Percentiles rank a stretch among this genome's conserved stretches.
phyloP scores from a whole-genome alignment of 2,797 vertebrate genomes.

The Petrocephalus sullivani region DNA sequence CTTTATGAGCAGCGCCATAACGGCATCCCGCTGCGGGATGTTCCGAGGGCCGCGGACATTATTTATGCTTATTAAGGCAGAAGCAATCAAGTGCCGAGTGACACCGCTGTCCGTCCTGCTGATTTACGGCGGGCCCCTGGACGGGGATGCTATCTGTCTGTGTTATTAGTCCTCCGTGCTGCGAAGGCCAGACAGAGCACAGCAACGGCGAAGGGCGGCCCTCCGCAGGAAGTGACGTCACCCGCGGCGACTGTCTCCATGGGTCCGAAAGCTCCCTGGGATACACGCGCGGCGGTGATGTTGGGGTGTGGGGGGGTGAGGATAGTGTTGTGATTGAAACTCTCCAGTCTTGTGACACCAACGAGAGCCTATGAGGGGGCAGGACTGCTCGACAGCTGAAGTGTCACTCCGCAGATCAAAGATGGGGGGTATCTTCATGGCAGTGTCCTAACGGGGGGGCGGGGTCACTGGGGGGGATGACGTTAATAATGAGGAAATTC shows the following conservation, averaged over 20 bases:
- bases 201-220: not conserved
- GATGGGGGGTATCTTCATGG: not conserved
- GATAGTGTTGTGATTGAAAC: not conserved
- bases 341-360: not conserved
- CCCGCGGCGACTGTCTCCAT: not conserved
- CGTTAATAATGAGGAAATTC: not conserved
- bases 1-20: not conserved
- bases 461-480: not conserved
- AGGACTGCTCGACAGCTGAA: not conserved
- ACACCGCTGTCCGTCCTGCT: slow-evolving; percentile 39
- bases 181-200: not conserved
- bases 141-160: slow-evolving; percentile 45
- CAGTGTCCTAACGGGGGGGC: not conserved
- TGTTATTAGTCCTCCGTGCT: not conserved
- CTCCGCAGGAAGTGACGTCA: not conserved
- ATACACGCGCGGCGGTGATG: not conserved
- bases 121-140: slow-evolving; percentile 41
- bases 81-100: slow-evolving; percentile 36
- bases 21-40: not conserved
- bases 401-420: not conserved
- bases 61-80: slow-evolving; percentile 60
- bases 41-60: slow-evolving; percentile 31
- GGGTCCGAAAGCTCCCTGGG: not conserved
- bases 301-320: slow-evolving; percentile 32
- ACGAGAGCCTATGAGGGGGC: not conserved